These are phyloP conservation scores for Drosophila aldrichi DNA, from an alignment of 2,888 invertebrate species.

Conservation along the genomic window DNA sequence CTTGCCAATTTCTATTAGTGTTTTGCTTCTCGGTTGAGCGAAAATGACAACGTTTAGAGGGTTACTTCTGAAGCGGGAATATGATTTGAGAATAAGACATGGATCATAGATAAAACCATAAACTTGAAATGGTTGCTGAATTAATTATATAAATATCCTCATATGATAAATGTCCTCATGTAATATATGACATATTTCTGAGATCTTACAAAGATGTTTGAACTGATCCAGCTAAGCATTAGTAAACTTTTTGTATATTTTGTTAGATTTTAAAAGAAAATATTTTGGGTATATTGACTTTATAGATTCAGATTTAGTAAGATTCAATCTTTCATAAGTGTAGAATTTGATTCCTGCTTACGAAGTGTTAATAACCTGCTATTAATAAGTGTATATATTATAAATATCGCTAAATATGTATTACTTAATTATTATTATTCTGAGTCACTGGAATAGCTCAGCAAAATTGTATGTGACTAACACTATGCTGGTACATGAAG, in stretches of 20 bases:
- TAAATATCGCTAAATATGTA: background rate
- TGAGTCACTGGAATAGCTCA: background rate
- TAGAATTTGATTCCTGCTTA: background rate
- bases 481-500: background rate
- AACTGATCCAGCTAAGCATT: background rate
- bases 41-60: background rate
- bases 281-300: too few relatives aligned
- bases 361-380: background rate
- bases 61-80: background rate
- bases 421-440: background rate
- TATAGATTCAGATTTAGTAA: background rate
- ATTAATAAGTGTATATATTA: background rate
- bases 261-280: too few relatives aligned
- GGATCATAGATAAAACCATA: background rate
- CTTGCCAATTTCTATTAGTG: slow-evolving; percentile 30
- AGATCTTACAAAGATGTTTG: background rate
- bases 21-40: background rate
- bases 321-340: background rate
- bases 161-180: too few relatives aligned
- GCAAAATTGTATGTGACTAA: background rate
- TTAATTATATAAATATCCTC: too few relatives aligned
- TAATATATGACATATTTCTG: background rate
- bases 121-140: background rate
- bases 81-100: background rate
- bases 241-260: too few relatives aligned